A percentile compares a stretch with the other conserved stretches of the same genome.
Conservation (phyloP, 2,113 vertebrate genomes). For the Lycaon pictus region DNA sequence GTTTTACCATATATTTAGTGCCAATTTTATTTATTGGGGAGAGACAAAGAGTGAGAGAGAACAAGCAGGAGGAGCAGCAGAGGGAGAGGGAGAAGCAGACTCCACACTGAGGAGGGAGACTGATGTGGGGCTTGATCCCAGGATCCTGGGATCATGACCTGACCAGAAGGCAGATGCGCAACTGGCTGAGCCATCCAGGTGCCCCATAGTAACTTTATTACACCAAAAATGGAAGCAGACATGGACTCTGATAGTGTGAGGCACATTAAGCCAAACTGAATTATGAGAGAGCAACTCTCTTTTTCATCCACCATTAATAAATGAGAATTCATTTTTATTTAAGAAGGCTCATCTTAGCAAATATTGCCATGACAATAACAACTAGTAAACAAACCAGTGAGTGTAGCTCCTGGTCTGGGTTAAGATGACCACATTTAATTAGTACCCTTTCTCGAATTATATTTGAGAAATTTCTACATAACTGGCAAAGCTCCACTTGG, state of each 20-base stretch:
- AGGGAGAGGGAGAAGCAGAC: too few relatives aligned
- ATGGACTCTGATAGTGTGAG: background rate
- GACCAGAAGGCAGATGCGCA: too few relatives aligned
- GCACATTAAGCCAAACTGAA: conserved; percentile 31
- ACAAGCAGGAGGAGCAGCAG: too few relatives aligned
- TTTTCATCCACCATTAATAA: conserved; percentile 45
- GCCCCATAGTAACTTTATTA: conserved; percentile 5
- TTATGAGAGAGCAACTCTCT: conserved; percentile 13
- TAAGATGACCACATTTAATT: conserved; percentile 33
- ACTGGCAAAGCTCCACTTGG: background rate
- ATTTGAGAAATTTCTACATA: conserved; percentile 42
- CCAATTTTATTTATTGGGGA: too few relatives aligned
- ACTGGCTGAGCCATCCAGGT: too few relatives aligned
- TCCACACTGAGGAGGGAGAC: too few relatives aligned
- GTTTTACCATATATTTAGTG: background rate
- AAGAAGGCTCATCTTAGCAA: conserved; percentile 38
- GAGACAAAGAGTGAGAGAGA: too few relatives aligned
- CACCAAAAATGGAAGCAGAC: conserved; percentile 42
- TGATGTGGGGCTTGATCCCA: too few relatives aligned
- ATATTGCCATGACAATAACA: conserved; percentile 4
- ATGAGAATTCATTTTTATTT: conserved; percentile 27
- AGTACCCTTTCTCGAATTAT: conserved; percentile 36
- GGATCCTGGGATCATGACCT: too few relatives aligned
- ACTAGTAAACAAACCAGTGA: conserved; percentile 30
- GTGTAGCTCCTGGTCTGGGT: background rate